A percentile compares a stretch with the other conserved stretches of the same genome.
These are phyloP conservation scores for Microtus montanus DNA, from an alignment of 2,113 vertebrate genomes.

Conservation along the genomic window DNA sequence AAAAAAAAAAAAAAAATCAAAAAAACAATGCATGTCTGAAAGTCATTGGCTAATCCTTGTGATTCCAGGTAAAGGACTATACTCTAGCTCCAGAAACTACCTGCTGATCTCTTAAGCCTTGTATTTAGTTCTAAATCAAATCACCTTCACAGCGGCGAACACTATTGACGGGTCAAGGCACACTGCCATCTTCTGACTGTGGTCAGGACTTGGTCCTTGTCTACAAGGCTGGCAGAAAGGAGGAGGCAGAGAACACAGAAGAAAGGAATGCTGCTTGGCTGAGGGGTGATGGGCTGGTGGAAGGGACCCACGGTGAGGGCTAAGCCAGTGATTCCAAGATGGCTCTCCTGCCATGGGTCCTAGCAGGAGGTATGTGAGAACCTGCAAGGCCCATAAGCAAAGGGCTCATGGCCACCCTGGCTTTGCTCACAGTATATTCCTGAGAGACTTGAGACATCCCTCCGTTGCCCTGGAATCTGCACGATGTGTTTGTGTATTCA, in stretches of 20 bases:
- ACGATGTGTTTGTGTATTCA: neutral
- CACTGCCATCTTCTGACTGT: neutral
- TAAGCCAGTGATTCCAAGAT: neutral
- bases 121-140: neutral
- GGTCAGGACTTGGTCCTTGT: neutral
- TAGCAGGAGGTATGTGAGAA: neutral
- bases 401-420: neutral
- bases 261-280: slow-evolving; percentile 10
- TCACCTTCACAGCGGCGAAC: neutral
- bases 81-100: slow-evolving; percentile 6
- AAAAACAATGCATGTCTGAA: slow-evolving; percentile 8
- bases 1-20: no score
- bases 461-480: neutral
- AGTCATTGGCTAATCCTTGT: slow-evolving; percentile 32
- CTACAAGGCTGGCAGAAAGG: neutral
- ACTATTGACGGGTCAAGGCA: neutral
- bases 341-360: neutral
- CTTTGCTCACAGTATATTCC: neutral
- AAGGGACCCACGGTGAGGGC: neutral
- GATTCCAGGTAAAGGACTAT: slow-evolving; percentile 28
- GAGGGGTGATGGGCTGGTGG: neutral
- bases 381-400: neutral
- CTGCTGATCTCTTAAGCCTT: slow-evolving; percentile 11
- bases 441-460: neutral
- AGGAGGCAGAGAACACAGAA: neutral